Percentiles rank a stretch among this genome's conserved stretches.
Conservation (phyloP, 2,797 vertebrate species). For the Coregonus ussuriensis region DNA sequence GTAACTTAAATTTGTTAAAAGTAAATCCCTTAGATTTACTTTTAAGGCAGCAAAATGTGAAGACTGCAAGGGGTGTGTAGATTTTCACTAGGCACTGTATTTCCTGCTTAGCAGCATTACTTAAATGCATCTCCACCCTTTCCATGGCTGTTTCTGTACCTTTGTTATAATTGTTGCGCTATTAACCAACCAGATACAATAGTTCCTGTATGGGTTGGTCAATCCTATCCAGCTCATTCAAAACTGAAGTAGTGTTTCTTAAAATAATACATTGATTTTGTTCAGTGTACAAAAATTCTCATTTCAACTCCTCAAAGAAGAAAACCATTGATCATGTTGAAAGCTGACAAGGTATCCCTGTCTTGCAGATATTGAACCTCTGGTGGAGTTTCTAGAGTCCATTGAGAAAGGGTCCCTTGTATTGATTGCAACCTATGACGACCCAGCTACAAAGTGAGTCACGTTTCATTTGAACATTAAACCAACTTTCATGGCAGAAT, state of each 20-base stretch:
- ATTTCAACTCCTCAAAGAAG: neutral
- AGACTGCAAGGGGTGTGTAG: too few species aligned
- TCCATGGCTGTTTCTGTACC: too few species aligned
- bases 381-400: constrained; percentile 80
- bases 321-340: neutral
- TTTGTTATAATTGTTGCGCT: too few species aligned
- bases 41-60: too few species aligned
- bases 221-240: too few species aligned
- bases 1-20: too few species aligned
- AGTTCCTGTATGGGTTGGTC: too few species aligned
- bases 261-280: neutral
- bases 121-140: too few species aligned
- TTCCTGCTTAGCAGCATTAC: too few species aligned
- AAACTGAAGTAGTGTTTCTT: neutral
- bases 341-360: neutral
- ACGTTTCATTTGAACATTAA: neutral
- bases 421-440: constrained; percentile 86
- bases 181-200: too few species aligned
- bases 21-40: too few species aligned
- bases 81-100: too few species aligned
- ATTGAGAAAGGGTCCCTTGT: constrained; percentile 80
- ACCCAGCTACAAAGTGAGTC: constrained; percentile 85
- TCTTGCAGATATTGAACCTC: constrained; percentile 77
- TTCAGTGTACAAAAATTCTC: neutral
- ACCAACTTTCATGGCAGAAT: neutral